Evolutionary conservation across 2,797 vertebrate species (phyloP).

Genomic region (Protosalanx chinensis): DNA sequence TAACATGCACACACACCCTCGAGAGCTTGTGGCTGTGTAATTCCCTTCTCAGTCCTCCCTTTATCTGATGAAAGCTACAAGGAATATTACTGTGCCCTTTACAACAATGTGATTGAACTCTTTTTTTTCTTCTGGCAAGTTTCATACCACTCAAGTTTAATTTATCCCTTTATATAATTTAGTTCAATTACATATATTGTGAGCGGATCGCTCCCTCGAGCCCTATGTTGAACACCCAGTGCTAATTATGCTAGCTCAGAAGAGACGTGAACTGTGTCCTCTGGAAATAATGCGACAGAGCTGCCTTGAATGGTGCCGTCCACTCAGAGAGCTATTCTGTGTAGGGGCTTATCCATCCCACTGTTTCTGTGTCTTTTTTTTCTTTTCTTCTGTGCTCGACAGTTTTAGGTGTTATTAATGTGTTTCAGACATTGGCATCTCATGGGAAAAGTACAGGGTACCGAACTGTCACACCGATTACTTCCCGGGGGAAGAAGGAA

Average conservation of each 20-base stretch:
- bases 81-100: slow-evolving; percentile 51
- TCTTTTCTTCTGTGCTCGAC: not conserved
- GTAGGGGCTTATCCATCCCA: not conserved
- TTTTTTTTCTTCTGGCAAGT: slow-evolving; percentile 45
- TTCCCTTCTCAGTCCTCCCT: slow-evolving; percentile 33
- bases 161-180: slow-evolving; percentile 69
- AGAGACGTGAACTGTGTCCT: slow-evolving; percentile 45
- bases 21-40: slow-evolving; percentile 9
- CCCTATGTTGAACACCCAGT: slow-evolving; percentile 52
- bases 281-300: slow-evolving; percentile 37
- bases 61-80: slow-evolving; percentile 57
- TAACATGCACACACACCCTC: slow-evolving; percentile 48
- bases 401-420: not conserved
- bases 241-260: slow-evolving; percentile 67
- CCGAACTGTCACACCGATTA: slow-evolving; percentile 44
- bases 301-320: slow-evolving; percentile 21
- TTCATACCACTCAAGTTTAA: slow-evolving; percentile 53
- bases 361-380: too few species aligned
- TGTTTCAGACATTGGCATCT: slow-evolving; percentile 36
- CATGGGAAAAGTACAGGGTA: slow-evolving; percentile 28
- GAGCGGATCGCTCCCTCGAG: slow-evolving; percentile 63
- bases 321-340: too few species aligned
- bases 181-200: slow-evolving; percentile 76
- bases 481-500: slow-evolving; percentile 32
- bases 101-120: slow-evolving; percentile 56